phyloP scores from a whole-genome alignment of 2,888 invertebrate genomes.

The Eupithecia dodoneata region DNA sequence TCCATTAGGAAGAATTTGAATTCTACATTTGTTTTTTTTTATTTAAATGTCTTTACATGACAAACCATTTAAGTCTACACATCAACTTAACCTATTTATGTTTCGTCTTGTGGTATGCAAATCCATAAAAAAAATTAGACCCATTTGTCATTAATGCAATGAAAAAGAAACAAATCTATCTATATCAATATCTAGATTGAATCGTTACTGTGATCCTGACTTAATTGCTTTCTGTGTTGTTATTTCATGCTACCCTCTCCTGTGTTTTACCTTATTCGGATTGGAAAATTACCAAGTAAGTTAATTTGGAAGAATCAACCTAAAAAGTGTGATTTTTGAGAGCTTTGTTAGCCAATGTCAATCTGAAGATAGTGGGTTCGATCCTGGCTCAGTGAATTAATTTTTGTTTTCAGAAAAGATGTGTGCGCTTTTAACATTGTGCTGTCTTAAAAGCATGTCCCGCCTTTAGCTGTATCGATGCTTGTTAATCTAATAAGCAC shows the following conservation, averaged over 20 bases:
- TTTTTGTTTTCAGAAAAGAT: background rate
- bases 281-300: constrained; percentile 24
- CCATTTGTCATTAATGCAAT: background rate
- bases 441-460: background rate
- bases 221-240: constrained; percentile 5
- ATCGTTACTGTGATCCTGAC: background rate
- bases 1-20: too few relatives aligned
- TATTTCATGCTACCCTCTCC: constrained; percentile 19
- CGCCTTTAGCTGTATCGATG: background rate
- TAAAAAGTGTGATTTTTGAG: background rate
- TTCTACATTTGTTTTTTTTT: too few relatives aligned
- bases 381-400: background rate
- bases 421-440: background rate
- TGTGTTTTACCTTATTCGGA: constrained; percentile 18
- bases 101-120: background rate
- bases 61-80: too few relatives aligned
- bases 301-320: constrained; percentile 1
- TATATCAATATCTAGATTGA: too few relatives aligned
- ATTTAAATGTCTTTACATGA: too few relatives aligned
- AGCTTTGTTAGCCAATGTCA: background rate
- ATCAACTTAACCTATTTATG: too few relatives aligned
- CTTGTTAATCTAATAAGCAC: background rate
- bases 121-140: background rate
- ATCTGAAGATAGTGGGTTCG: background rate
- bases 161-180: too few relatives aligned